Evolutionary conservation across 2,888 invertebrate genomes (phyloP).

Genomic region (Erebia epiphron): DNA sequence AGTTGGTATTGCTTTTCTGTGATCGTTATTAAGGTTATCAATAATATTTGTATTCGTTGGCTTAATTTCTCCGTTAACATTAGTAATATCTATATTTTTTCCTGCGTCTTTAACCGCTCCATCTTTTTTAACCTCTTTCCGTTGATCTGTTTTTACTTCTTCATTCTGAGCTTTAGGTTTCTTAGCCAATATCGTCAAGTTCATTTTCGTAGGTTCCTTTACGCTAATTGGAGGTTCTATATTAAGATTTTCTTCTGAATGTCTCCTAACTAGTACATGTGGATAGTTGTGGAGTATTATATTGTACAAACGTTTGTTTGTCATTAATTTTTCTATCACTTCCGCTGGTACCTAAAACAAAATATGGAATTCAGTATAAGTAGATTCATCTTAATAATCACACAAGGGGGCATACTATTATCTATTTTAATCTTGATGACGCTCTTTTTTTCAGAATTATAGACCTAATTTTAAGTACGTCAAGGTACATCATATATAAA

Average conservation of each 20-base stretch:
- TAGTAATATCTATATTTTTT: slow-evolving; percentile 8
- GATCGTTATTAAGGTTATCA: slow-evolving; percentile 22
- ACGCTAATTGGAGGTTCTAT: slow-evolving; percentile 47
- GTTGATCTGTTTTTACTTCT: slow-evolving; percentile 23
- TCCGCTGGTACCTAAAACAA: slow-evolving; percentile 85
- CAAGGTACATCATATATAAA: background rate
- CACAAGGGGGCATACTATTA: no score
- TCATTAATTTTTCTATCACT: slow-evolving; percentile 85
- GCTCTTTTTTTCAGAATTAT: no score
- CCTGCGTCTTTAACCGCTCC: slow-evolving; percentile 23
- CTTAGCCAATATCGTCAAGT: slow-evolving; percentile 44
- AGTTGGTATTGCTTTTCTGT: slow-evolving; percentile 31
- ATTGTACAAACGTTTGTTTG: slow-evolving; percentile 85
- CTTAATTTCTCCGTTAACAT: slow-evolving; percentile 5
- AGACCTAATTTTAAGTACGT: no score
- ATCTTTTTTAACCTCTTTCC: slow-evolving; percentile 16
- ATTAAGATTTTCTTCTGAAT: slow-evolving; percentile 83
- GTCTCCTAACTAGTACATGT: slow-evolving; percentile 83
- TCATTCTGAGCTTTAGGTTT: slow-evolving; percentile 41
- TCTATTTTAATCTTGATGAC: no score
- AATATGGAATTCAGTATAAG: background rate
- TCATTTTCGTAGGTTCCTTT: slow-evolving; percentile 44
- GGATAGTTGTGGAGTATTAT: slow-evolving; percentile 89
- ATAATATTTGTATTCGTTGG: slow-evolving; percentile 9
- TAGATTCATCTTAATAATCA: no score